These are phyloP conservation scores for Acronicta alni DNA, from an alignment of 2,888 invertebrate genomes.

Conservation along the genomic window DNA sequence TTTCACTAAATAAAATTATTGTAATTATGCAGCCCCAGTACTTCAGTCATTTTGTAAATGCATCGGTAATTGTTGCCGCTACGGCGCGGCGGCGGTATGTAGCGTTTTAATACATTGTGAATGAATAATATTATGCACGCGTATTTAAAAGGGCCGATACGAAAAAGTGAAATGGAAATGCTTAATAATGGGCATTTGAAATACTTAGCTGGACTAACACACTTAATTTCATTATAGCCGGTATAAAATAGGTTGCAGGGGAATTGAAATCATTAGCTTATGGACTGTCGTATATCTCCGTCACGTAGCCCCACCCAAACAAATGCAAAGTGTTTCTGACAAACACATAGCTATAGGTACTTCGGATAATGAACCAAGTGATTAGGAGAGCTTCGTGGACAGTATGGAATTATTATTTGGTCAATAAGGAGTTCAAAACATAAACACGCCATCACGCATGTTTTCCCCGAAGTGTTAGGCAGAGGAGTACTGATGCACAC, in stretches of 20 bases:
- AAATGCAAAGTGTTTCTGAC: slow-evolving; percentile 34
- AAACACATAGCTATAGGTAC: not conserved
- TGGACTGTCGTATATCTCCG: slow-evolving; percentile 41
- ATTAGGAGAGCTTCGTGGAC: slow-evolving; percentile 2
- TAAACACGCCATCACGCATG: too few relatives aligned
- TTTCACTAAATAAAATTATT: slow-evolving; percentile 37
- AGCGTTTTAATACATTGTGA: slow-evolving; percentile 12
- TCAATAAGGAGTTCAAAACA: too few relatives aligned
- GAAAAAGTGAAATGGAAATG: slow-evolving; percentile 15
- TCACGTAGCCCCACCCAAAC: slow-evolving; percentile 58
- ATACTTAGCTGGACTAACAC: slow-evolving; percentile 8
- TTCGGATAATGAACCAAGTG: not conserved
- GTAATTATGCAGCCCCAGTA: slow-evolving; percentile 16
- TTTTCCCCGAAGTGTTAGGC: too few relatives aligned
- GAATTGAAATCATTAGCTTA: slow-evolving; percentile 59
- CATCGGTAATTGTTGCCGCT: slow-evolving; percentile 13
- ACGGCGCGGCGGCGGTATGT: not conserved
- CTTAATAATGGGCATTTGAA: not conserved
- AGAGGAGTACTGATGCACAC: too few relatives aligned
- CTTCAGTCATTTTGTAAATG: slow-evolving; percentile 19
- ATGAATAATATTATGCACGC: slow-evolving; percentile 20
- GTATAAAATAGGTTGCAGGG: slow-evolving; percentile 54
- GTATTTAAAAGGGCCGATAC: slow-evolving; percentile 17
- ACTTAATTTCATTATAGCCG: slow-evolving; percentile 35
- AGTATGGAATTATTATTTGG: not conserved